Evolutionary conservation across 23 tunicate genomes (phyloP).

Genomic region (Ciona savignyi): DNA sequence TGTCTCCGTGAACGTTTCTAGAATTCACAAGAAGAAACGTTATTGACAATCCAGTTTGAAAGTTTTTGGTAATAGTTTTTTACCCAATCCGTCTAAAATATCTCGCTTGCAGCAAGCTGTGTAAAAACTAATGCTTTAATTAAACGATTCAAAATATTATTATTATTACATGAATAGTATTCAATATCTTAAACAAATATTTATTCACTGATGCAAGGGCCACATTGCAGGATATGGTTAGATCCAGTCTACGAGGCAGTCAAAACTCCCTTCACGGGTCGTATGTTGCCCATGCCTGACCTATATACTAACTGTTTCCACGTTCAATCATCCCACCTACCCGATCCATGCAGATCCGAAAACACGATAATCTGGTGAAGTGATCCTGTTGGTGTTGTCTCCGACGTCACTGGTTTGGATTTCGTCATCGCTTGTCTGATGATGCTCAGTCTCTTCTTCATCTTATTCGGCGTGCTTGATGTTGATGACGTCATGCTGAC

Average conservation of each 20-base stretch:
- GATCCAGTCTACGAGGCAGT: background rate
- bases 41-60: too few relatives aligned
- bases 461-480: slow-evolving; percentile 7
- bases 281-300: too few relatives aligned
- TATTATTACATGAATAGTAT: too few relatives aligned
- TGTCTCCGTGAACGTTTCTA: slow-evolving; percentile 25
- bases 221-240: too few relatives aligned
- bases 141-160: too few relatives aligned
- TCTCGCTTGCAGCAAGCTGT: too few relatives aligned
- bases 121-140: too few relatives aligned
- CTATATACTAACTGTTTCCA: background rate
- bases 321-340: background rate
- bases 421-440: slow-evolving; percentile 10
- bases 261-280: background rate
- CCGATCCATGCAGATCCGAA: background rate
- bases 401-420: background rate
- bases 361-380: background rate
- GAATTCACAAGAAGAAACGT: background rate
- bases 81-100: too few relatives aligned
- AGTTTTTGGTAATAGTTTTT: too few relatives aligned
- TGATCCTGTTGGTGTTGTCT: background rate
- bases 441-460: slow-evolving; percentile 6
- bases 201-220: too few relatives aligned
- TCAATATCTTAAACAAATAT: too few relatives aligned
- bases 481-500: slow-evolving; percentile 7